Conservation (phyloP, 2,888 invertebrate genomes). For the Rhaphigaster nebulosa region DNA sequence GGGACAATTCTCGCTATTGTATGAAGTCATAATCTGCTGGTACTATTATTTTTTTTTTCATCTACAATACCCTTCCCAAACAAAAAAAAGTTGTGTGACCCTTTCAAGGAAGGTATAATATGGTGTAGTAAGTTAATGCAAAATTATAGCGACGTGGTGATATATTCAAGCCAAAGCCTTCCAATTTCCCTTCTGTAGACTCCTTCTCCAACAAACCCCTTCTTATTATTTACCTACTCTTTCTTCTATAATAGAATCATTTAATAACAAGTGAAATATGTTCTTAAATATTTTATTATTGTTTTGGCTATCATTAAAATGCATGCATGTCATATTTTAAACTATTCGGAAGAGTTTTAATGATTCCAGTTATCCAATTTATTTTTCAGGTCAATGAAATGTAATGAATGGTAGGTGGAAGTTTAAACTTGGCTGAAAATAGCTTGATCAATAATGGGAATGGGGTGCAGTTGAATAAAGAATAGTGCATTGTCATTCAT, state of each 20-base stretch:
- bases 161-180: neutral
- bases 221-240: neutral
- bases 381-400: neutral
- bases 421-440: constrained; percentile 24
- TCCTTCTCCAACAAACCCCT: neutral
- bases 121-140: neutral
- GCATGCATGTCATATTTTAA: too few relatives aligned
- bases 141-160: constrained; percentile 14
- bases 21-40: too few relatives aligned
- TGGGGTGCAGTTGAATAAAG: neutral
- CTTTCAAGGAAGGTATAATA: neutral
- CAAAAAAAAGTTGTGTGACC: neutral
- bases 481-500: neutral
- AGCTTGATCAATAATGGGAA: neutral
- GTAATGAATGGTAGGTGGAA: neutral
- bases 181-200: constrained; percentile 3
- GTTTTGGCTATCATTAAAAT: neutral
- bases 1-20: too few relatives aligned
- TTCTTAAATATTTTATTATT: neutral
- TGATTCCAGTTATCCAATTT: neutral
- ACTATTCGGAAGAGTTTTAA: neutral
- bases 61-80: too few relatives aligned
- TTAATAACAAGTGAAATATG: neutral
- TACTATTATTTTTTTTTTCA: too few relatives aligned
- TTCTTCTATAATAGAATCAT: neutral